Evolutionary conservation across 2,888 invertebrate species (phyloP).

Genomic region (Aphodius sticticus): DNA sequence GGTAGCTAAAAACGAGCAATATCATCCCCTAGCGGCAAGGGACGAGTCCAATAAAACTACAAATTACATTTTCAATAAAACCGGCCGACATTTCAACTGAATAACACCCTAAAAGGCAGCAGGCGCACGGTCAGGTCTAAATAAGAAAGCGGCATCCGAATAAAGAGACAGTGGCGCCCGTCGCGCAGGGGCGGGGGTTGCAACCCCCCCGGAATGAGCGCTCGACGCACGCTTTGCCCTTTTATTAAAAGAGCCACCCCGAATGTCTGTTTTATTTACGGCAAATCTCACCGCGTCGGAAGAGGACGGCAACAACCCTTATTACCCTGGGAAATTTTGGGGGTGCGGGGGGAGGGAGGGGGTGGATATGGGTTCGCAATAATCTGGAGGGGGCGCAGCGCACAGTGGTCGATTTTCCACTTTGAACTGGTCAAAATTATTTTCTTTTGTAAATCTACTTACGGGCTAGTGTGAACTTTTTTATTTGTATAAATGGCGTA

Average conservation of each 20-base stretch:
- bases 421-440: no score
- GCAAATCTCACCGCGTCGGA: not conserved
- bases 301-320: not conserved
- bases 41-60: constrained; percentile 4
- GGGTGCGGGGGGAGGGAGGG: not conserved
- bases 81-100: constrained; percentile 20
- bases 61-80: constrained; percentile 24
- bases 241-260: constrained; percentile 13
- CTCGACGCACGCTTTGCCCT: not conserved
- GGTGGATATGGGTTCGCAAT: not conserved
- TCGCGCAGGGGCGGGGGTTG: not conserved
- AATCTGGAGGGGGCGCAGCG: not conserved
- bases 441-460: no score
- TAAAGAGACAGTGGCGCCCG: constrained; percentile 10
- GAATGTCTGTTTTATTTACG: not conserved
- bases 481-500: no score
- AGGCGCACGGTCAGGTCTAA: constrained; percentile 8
- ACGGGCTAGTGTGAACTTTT: no score
- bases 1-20: not conserved
- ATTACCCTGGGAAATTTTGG: constrained; percentile 9
- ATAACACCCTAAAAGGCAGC: not conserved
- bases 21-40: not conserved
- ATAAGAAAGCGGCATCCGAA: constrained; percentile 16
- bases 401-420: no score
- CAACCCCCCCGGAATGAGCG: not conserved